Evolutionary conservation across 2,797 vertebrate genomes (phyloP).

Genomic region (Odontamblyopus rebecca): DNA sequence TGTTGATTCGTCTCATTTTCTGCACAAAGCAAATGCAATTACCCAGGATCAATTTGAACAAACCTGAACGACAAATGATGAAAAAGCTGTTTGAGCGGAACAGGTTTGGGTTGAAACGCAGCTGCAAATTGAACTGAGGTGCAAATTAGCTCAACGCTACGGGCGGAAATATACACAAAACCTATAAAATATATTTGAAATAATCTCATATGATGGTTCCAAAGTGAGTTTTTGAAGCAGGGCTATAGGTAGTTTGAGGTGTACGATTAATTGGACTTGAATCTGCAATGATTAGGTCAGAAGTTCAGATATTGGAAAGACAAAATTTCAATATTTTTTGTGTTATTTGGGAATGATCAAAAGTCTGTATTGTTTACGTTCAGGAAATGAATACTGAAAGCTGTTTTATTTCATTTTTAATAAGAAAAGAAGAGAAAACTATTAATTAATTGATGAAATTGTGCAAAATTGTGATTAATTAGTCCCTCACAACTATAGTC

Average conservation of each 20-base stretch:
- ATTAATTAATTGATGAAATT: too few species aligned
- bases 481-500: too few species aligned
- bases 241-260: background rate
- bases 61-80: conserved; percentile 21
- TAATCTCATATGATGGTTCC: conserved; percentile 23
- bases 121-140: conserved; percentile 27
- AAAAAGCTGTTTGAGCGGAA: background rate
- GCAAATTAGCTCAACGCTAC: conserved; percentile 34
- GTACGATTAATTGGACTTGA: too few species aligned
- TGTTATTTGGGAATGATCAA: too few species aligned
- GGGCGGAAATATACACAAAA: background rate
- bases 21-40: conserved; percentile 21
- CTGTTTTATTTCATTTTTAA: too few species aligned
- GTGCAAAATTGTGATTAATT: too few species aligned
- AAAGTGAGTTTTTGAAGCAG: conserved; percentile 10
- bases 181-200: conserved; percentile 15
- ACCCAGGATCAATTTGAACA: conserved; percentile 18
- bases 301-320: too few species aligned
- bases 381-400: too few species aligned
- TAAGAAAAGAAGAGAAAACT: too few species aligned
- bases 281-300: too few species aligned
- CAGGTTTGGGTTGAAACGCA: conserved; percentile 17
- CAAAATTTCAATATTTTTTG: too few species aligned
- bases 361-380: too few species aligned
- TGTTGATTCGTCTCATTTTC: conserved; percentile 6